These are phyloP conservation scores for Hemichromis elongatus DNA, from an alignment of 2,113 vertebrate species.

Conservation along the genomic window DNA sequence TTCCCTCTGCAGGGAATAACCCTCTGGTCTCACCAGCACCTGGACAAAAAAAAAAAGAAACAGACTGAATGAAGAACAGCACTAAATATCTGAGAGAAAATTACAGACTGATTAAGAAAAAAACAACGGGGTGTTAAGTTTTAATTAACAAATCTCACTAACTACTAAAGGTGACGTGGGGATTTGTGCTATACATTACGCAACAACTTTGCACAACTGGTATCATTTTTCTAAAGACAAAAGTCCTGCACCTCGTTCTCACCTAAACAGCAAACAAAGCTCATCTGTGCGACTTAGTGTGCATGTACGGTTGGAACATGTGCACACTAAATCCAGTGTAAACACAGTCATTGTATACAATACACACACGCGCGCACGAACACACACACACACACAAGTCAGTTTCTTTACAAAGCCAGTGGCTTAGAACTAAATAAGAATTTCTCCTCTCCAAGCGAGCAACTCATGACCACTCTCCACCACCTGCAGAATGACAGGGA, in stretches of 20 bases:
- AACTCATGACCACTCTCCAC: conserved; percentile 50
- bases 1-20: conserved; percentile 61
- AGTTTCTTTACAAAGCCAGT: conserved; percentile 52
- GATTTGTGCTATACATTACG: not conserved
- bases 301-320: conserved; percentile 21
- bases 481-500: conserved; percentile 38
- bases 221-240: not conserved
- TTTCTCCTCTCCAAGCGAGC: conserved; percentile 3
- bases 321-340: conserved; percentile 42
- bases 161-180: not conserved
- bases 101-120: not conserved
- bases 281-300: conserved; percentile 4
- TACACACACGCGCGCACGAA: conserved; percentile 12
- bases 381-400: not conserved
- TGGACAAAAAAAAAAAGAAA: not conserved
- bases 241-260: not conserved
- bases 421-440: conserved; percentile 54
- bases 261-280: conserved; percentile 14
- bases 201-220: not conserved
- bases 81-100: not conserved
- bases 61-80: not conserved
- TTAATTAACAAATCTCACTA: not conserved
- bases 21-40: conserved; percentile 40
- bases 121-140: not conserved
- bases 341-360: conserved; percentile 51